Evolutionary conservation across 1,140 invertebrate species (phyloP).

Genomic region (Nasonia giraulti): DNA sequence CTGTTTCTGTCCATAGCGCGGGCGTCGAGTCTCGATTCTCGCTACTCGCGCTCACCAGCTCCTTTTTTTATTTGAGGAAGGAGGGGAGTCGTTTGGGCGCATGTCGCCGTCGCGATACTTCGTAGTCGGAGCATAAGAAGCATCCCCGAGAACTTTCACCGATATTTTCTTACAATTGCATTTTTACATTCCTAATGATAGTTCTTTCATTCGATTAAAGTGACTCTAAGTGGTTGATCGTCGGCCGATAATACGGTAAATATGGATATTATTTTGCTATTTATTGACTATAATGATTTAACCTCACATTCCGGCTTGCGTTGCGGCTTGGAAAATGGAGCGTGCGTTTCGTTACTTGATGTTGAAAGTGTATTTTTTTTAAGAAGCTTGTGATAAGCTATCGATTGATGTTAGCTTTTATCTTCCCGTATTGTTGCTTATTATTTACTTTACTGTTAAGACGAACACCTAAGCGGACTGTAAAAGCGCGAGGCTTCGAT

Average conservation of each 20-base stretch:
- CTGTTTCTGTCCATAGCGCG: no score
- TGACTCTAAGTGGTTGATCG: neutral
- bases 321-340: neutral
- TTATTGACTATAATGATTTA: neutral
- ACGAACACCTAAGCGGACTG: no score
- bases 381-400: no score
- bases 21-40: no score
- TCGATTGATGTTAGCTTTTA: neutral
- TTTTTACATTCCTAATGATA: conserved; percentile 14
- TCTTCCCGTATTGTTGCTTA: neutral
- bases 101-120: conserved; percentile 9
- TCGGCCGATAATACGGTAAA: conserved; percentile 17
- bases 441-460: neutral
- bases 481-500: no score
- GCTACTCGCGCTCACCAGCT: no score
- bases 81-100: neutral
- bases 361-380: no score
- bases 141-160: neutral
- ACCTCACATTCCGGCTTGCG: conserved; percentile 38
- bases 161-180: neutral
- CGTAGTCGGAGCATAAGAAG: no score
- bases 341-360: no score
- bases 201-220: neutral
- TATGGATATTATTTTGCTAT: neutral
- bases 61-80: no score